Conservation (phyloP, 2,113 vertebrate species). For the Gadus chalcogrammus region DNA sequence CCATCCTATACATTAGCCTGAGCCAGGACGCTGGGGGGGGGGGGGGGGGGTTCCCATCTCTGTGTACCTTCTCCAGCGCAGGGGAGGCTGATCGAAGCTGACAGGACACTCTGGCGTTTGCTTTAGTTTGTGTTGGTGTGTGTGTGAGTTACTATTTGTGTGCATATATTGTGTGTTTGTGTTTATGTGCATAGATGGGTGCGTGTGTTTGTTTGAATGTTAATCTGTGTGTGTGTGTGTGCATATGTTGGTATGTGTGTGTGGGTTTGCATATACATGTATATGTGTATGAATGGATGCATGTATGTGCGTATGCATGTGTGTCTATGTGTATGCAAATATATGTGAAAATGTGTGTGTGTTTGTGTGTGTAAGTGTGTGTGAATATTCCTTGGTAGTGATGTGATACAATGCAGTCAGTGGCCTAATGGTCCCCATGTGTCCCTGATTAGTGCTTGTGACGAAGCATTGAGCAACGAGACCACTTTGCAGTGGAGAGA, state of each 20-base stretch:
- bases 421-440: background rate
- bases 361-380: background rate
- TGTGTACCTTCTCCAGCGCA: constrained; percentile 2
- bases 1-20: constrained; percentile 51
- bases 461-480: background rate
- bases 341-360: too few relatives aligned
- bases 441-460: background rate
- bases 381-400: background rate
- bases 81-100: constrained; percentile 19
- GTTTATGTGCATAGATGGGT: too few relatives aligned
- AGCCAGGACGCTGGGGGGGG: constrained; percentile 10
- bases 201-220: too few relatives aligned
- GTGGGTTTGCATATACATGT: too few relatives aligned
- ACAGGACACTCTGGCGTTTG: constrained; percentile 25
- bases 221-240: too few relatives aligned
- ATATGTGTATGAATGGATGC: too few relatives aligned
- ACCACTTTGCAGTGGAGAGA: background rate
- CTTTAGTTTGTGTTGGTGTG: background rate
- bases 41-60: constrained; percentile 7
- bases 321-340: too few relatives aligned
- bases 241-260: too few relatives aligned
- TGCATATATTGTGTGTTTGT: background rate
- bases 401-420: too few relatives aligned
- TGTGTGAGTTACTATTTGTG: background rate
- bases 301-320: too few relatives aligned